These are phyloP conservation scores for Plecotus auritus DNA, from an alignment of 2,113 vertebrate genomes.

Conservation along the genomic window DNA sequence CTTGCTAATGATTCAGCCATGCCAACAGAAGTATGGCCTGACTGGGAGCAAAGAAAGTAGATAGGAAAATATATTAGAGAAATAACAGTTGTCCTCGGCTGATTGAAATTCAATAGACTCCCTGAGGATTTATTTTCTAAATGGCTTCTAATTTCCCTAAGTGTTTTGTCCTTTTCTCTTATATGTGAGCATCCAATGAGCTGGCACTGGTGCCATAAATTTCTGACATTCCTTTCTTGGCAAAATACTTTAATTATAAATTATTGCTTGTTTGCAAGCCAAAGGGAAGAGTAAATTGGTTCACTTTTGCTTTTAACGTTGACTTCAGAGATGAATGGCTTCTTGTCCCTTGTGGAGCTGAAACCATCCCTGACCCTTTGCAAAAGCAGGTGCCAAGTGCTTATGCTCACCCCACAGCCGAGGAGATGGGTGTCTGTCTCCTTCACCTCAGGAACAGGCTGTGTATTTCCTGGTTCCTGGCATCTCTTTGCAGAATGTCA, in stretches of 20 bases:
- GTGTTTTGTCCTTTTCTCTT: slow-evolving; percentile 56
- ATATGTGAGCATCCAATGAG: background rate
- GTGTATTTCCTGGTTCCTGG: background rate
- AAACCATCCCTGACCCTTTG: background rate
- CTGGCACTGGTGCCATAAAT: background rate
- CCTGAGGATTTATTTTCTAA: slow-evolving; percentile 58
- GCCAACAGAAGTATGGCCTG: background rate
- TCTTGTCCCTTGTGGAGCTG: accelerated
- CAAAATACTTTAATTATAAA: slow-evolving; percentile 53
- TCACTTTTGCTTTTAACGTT: background rate
- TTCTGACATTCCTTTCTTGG: background rate
- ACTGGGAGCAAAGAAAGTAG: background rate
- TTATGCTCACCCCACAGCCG: background rate
- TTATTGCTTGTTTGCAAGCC: background rate
- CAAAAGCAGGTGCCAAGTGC: accelerated
- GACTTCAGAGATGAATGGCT: background rate
- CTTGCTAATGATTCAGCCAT: background rate
- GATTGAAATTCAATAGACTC: slow-evolving; percentile 51
- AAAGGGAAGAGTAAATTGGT: slow-evolving; percentile 25
- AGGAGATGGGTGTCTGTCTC: background rate
- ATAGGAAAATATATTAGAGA: background rate
- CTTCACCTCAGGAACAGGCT: background rate
- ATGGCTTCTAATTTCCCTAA: slow-evolving; percentile 67
- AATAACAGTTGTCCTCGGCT: background rate
- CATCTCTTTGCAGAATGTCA: background rate